Evolutionary conservation across 2,888 invertebrate genomes (phyloP).

Genomic region (Drosophila nigricruria): DNA sequence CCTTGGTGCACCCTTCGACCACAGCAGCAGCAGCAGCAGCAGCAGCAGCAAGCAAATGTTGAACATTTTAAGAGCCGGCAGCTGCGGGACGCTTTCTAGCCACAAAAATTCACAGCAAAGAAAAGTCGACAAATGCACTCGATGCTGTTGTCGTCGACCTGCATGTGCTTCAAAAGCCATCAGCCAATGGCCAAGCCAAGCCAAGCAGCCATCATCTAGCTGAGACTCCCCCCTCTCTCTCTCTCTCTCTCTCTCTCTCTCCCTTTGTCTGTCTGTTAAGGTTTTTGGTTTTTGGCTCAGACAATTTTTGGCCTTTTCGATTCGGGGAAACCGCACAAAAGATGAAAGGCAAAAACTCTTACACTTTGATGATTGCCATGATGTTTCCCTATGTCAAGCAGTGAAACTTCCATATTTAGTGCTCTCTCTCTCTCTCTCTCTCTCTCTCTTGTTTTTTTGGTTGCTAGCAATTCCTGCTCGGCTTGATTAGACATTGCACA

Average conservation of each 20-base stretch:
- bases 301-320: constrained; percentile 34
- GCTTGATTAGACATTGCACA: constrained; percentile 67
- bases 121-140: constrained; percentile 52
- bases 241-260: neutral
- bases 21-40: constrained; percentile 22
- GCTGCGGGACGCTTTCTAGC: constrained; percentile 37
- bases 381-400: constrained; percentile 6
- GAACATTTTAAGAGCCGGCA: constrained; percentile 9
- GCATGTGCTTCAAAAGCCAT: constrained; percentile 47
- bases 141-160: constrained; percentile 28
- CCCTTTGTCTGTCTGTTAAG: constrained; percentile 1
- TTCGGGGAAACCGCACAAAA: constrained; percentile 63
- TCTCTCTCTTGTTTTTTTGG: neutral
- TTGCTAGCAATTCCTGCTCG: constrained; percentile 17
- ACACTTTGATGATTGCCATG: constrained; percentile 50
- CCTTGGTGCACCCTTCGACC: constrained; percentile 36
- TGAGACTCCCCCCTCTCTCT: neutral
- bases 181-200: constrained; percentile 18
- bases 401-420: constrained; percentile 17
- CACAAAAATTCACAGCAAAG: constrained; percentile 66
- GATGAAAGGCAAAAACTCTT: constrained; percentile 58
- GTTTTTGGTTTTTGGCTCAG: constrained; percentile 30
- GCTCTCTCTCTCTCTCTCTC: neutral
- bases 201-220: constrained; percentile 20
- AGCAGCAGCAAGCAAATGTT: constrained; percentile 18